A percentile compares a stretch with the other conserved stretches of the same genome.
These are phyloP conservation scores for Camelus bactrianus DNA, from an alignment of 2,113 vertebrate genomes.

Conservation along the genomic window DNA sequence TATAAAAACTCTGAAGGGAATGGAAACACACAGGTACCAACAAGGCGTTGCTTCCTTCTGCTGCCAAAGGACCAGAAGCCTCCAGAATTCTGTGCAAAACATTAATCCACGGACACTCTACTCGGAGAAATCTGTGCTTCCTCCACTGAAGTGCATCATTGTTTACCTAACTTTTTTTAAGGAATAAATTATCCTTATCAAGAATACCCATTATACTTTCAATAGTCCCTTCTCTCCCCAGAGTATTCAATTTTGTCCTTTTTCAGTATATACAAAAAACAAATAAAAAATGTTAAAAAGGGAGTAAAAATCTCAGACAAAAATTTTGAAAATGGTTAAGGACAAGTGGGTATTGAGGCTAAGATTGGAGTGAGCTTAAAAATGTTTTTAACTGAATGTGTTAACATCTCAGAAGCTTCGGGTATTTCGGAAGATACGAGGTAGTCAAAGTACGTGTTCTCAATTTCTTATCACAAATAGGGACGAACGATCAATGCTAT, in stretches of 20 bases:
- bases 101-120: not conserved
- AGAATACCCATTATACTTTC: not conserved
- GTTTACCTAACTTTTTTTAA: not conserved
- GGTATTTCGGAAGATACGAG: not conserved
- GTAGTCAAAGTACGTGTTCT: not conserved
- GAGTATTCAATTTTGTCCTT: not conserved
- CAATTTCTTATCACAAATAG: not conserved
- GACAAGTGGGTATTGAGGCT: not conserved
- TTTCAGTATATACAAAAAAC: not conserved
- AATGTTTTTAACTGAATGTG: not conserved
- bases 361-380: not conserved
- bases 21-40: constrained; percentile 52
- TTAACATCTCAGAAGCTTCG: not conserved
- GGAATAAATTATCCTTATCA: not conserved
- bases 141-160: not conserved
- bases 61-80: not conserved
- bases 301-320: not conserved
- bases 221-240: not conserved
- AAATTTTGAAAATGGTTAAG: not conserved
- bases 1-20: constrained; percentile 56
- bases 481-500: not conserved
- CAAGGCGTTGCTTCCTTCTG: constrained; percentile 1
- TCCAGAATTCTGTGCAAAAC: constrained; percentile 43
- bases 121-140: not conserved
- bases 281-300: not conserved